Conservation (phyloP, 2,797 vertebrate species). For the Propithecus deckenii region DNA sequence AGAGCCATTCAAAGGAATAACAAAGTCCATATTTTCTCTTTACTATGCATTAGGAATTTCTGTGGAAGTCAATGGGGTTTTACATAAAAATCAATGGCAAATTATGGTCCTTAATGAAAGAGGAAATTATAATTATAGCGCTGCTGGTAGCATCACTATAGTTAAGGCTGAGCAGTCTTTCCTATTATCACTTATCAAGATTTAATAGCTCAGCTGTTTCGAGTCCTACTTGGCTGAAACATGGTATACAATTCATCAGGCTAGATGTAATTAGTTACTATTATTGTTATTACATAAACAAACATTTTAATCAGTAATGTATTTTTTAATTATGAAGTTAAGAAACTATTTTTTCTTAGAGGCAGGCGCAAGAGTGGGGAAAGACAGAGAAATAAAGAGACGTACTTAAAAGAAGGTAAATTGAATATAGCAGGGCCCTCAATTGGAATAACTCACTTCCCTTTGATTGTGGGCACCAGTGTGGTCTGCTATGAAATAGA, state of each 20-base stretch:
- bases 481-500: not conserved
- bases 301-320: conserved; percentile 57
- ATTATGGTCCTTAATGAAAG: conserved; percentile 57
- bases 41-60: conserved; percentile 37
- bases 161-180: conserved; percentile 59
- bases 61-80: conserved; percentile 29
- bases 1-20: conserved; percentile 11
- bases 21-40: not conserved
- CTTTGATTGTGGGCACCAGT: not conserved
- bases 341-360: conserved; percentile 22
- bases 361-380: not conserved
- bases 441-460: not conserved
- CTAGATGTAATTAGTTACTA: conserved; percentile 63
- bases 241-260: not conserved
- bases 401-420: not conserved
- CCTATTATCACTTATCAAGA: conserved; percentile 61
- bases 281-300: conserved; percentile 56
- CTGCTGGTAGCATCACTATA: conserved; percentile 22
- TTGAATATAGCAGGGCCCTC: not conserved
- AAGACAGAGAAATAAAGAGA: not conserved
- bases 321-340: conserved; percentile 58
- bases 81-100: conserved; percentile 63
- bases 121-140: conserved; percentile 52
- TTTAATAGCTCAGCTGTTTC: conserved; percentile 64
- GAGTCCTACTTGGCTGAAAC: conserved; percentile 53